These are phyloP conservation scores for Beris chalybata DNA, from an alignment of 2,888 invertebrate genomes.

Conservation along the genomic window DNA sequence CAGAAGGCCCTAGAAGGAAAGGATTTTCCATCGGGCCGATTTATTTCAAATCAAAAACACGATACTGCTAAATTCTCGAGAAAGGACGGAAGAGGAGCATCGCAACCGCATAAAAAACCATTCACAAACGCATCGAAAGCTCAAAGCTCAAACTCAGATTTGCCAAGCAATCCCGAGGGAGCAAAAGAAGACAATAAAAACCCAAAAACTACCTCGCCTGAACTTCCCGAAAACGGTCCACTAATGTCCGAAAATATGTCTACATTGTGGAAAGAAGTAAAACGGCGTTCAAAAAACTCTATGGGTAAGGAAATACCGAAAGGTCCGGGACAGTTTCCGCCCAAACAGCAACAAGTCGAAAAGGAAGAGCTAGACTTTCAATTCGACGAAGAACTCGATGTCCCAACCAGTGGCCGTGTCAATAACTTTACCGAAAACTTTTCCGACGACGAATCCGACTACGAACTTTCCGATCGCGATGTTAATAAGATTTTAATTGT, in stretches of 20 bases:
- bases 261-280: conserved; percentile 61
- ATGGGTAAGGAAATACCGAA: conserved; percentile 30
- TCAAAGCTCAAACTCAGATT: no score
- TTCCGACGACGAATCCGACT: conserved; percentile 81
- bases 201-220: conserved; percentile 10
- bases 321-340: conserved; percentile 40
- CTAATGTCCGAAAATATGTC: conserved; percentile 37
- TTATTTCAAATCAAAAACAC: conserved; percentile 40
- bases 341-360: conserved; percentile 45
- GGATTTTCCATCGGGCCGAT: conserved; percentile 45
- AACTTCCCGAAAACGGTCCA: conserved; percentile 10
- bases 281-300: conserved; percentile 62
- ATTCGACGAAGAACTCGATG: conserved; percentile 93
- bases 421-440: conserved; percentile 78
- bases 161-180: conserved; percentile 36
- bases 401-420: conserved; percentile 73
- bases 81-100: conserved; percentile 10
- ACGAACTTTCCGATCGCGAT: conserved; percentile 89
- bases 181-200: conserved; percentile 32
- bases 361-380: conserved; percentile 93
- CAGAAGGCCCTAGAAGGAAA: conserved; percentile 34
- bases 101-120: conserved; percentile 11
- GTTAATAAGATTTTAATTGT: conserved; percentile 94
- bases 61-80: conserved; percentile 21
- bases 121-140: no score